Evolutionary conservation across 1,140 invertebrate species (phyloP).

Genomic region (Eufriesea mexicana): DNA sequence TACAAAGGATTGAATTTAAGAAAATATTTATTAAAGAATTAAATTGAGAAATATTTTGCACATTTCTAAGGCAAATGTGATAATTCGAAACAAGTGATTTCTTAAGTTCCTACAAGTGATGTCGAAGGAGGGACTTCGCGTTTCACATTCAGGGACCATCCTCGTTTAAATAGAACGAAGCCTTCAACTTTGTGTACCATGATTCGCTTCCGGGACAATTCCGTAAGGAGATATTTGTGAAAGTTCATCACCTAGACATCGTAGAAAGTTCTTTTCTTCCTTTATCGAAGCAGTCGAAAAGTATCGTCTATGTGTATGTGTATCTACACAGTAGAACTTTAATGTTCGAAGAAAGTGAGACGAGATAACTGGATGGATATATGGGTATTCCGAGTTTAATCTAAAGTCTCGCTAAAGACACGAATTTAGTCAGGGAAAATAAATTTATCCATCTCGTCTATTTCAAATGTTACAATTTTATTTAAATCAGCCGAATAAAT

Average conservation of each 20-base stretch:
- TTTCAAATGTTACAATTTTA: too few species aligned
- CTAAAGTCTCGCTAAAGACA: too few species aligned
- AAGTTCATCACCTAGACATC: conserved; percentile 62
- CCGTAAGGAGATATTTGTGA: conserved; percentile 55
- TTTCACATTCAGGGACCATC: background rate
- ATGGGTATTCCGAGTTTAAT: too few species aligned
- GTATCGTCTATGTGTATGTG: background rate
- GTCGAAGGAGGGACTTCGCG: background rate
- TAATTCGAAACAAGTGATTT: too few species aligned
- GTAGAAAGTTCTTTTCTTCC: conserved; percentile 61
- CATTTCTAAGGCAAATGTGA: too few species aligned
- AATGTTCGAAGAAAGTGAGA: background rate
- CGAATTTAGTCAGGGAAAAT: too few species aligned
- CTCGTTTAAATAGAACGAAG: background rate
- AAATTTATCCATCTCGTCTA: too few species aligned
- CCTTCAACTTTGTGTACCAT: background rate
- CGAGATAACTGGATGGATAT: background rate
- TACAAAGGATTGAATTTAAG: too few species aligned
- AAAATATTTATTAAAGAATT: background rate
- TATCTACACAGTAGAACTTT: background rate
- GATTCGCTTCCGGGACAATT: conserved; percentile 57
- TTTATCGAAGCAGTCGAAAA: conserved; percentile 26
- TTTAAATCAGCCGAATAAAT: too few species aligned
- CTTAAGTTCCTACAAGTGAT: background rate
- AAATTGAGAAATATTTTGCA: background rate